Evolutionary conservation across 1,140 invertebrate species (phyloP), one percentile per base, ranked within the genome.

Genomic region (Musca domestica): DNA sequence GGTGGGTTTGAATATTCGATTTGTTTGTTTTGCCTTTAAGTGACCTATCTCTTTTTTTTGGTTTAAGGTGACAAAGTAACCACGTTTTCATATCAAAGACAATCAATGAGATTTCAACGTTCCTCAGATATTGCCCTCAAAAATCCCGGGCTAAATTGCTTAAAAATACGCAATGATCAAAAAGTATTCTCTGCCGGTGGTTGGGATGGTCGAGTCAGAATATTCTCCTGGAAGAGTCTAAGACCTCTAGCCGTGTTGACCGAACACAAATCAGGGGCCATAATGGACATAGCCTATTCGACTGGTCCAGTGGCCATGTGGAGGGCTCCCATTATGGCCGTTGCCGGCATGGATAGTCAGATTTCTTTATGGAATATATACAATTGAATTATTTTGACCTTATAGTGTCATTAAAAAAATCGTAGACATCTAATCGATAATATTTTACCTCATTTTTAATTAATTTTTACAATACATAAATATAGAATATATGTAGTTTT

Each of bases 221-320:
- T 94, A 70, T 94, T 90, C 79, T 90, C 91, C 5, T 91, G 90
- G 87, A 92, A 91, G 76, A 90, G 87, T 66, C 77, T 93, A 10
- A 85, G 89, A 56, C 87, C 89, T 3, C 76, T 95, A 56, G 92
- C 88, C 9, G 89, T 93, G 68, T 82, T 95, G 14, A 87, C 87
- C 41, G 88, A 90, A 73, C 90, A 92, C 72, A 85, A 86, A 63
- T 83, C 77, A 66, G 85, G 86, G 68, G 84, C 85, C 22, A 84
- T 92, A 52, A 85, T 89, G 73, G 90, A 92, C 77, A 84, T 92
- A 67, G 85, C 84, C 67, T 91, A 88, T 82, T 91, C 89, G 6
- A 75, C 79, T 1, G 78, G 83, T 27, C 84, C 85, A 69, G 86
- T 91, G 46, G 83, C 86, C 66, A 82, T 85, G 73, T 91, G 89